Evolutionary conservation across 2,113 vertebrate species (phyloP).

Genomic region (Ornithorhynchus anatinus): DNA sequence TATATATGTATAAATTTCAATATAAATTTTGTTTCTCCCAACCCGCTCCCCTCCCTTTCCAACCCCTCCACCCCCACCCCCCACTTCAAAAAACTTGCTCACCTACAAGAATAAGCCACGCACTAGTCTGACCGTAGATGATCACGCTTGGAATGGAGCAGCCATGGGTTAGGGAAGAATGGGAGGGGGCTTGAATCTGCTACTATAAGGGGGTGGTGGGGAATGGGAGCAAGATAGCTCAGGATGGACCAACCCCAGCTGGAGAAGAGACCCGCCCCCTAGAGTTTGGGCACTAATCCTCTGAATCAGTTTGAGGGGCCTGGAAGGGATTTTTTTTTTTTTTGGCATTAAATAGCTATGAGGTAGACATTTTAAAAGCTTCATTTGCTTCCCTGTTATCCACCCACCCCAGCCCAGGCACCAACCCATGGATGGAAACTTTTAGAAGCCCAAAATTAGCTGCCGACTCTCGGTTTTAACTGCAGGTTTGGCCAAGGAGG

Average conservation of each 20-base stretch:
- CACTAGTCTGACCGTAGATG: neutral
- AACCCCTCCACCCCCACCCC: neutral
- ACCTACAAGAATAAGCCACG: neutral
- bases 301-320: too few species aligned
- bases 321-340: neutral
- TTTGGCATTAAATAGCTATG: constrained; percentile 53
- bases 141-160: neutral
- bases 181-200: neutral
- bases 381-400: neutral
- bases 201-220: too few species aligned
- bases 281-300: too few species aligned
- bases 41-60: neutral
- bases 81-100: neutral
- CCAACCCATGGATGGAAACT: too few species aligned
- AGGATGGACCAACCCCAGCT: too few species aligned
- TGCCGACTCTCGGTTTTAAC: too few species aligned
- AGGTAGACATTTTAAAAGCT: constrained; percentile 43
- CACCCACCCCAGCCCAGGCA: neutral
- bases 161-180: neutral
- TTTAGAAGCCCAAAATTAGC: too few species aligned
- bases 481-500: too few species aligned
- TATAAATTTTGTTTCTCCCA: constrained; percentile 30
- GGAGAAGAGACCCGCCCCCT: too few species aligned
- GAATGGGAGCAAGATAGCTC: too few species aligned
- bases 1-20: constrained; percentile 32